Evolutionary conservation across 2,113 vertebrate species (phyloP).

Genomic region (Salvelinus fontinalis): DNA sequence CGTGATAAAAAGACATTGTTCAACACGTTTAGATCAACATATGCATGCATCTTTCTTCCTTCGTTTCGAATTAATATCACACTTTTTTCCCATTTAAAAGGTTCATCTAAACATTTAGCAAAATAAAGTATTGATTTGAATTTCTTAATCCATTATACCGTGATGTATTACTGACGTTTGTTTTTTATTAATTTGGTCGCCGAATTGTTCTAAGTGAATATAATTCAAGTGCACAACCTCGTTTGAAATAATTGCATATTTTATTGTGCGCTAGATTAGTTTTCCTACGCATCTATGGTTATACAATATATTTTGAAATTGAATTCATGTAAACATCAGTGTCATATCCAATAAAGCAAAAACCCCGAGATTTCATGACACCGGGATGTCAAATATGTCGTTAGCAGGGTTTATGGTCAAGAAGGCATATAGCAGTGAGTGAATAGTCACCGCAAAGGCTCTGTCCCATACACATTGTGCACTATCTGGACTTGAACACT

Average conservation of each 20-base stretch:
- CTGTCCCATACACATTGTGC: conserved; percentile 14
- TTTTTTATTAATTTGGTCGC: too few species aligned
- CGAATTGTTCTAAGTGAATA: too few species aligned
- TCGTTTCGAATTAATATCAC: neutral
- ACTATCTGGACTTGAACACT: neutral
- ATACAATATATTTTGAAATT: too few species aligned
- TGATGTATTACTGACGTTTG: neutral
- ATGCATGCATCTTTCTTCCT: neutral
- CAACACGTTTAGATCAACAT: neutral
- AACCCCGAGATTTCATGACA: neutral
- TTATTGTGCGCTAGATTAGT: too few species aligned
- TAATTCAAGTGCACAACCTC: too few species aligned
- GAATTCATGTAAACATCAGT: too few species aligned
- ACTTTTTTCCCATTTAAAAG: neutral
- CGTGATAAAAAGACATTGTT: conserved; percentile 30
- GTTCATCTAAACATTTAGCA: neutral
- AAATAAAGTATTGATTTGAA: neutral
- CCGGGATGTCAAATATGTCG: neutral
- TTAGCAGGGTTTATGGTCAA: neutral
- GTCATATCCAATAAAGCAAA: too few species aligned
- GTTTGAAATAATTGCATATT: too few species aligned
- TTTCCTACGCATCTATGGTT: too few species aligned
- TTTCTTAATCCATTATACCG: neutral
- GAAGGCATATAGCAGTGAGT: neutral
- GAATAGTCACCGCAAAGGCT: conserved; percentile 39